A percentile compares a stretch with the other conserved stretches of the same genome.
These are phyloP conservation scores for Sebastes trivittatus DNA, from an alignment of 2,797 vertebrate species.

Conservation along the genomic window DNA sequence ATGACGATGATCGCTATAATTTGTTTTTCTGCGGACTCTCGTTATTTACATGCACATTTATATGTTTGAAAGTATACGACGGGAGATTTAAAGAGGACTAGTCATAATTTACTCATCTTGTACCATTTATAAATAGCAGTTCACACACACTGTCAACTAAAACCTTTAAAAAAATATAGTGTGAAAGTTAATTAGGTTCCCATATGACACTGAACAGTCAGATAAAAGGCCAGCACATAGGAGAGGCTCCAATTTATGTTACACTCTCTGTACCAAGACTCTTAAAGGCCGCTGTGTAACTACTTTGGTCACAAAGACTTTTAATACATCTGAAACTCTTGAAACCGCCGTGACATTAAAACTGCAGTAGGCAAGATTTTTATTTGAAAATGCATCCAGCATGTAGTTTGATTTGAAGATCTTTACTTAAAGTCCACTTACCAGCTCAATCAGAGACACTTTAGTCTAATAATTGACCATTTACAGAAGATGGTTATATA, in stretches of 20 bases:
- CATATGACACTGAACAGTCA: constrained; percentile 39
- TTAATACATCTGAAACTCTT: constrained; percentile 25
- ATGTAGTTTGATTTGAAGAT: neutral
- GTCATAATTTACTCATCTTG: constrained; percentile 24
- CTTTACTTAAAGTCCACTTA: neutral
- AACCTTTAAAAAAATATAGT: constrained; percentile 25
- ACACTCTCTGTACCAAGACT: constrained; percentile 9
- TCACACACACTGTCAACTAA: constrained; percentile 32
- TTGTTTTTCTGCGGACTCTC: constrained; percentile 30
- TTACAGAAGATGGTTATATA: neutral
- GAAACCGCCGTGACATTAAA: constrained; percentile 20
- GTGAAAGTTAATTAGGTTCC: constrained; percentile 72
- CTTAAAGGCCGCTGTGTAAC: constrained; percentile 5
- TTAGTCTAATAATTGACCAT: neutral
- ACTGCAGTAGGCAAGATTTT: constrained; percentile 4
- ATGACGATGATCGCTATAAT: constrained; percentile 11
- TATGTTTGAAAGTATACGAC: constrained; percentile 8
- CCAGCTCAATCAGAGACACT: neutral
- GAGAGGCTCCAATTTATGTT: constrained; percentile 58
- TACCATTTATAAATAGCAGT: constrained; percentile 17
- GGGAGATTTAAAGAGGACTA: constrained; percentile 4
- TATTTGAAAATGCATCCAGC: neutral
- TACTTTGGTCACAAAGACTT: constrained; percentile 28
- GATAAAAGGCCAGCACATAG: constrained; percentile 44
- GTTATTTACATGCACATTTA: constrained; percentile 11